Evolutionary conservation across 23 tunicate species (phyloP), one percentile per base, ranked within the genome.

Genomic region (Styela clava): DNA sequence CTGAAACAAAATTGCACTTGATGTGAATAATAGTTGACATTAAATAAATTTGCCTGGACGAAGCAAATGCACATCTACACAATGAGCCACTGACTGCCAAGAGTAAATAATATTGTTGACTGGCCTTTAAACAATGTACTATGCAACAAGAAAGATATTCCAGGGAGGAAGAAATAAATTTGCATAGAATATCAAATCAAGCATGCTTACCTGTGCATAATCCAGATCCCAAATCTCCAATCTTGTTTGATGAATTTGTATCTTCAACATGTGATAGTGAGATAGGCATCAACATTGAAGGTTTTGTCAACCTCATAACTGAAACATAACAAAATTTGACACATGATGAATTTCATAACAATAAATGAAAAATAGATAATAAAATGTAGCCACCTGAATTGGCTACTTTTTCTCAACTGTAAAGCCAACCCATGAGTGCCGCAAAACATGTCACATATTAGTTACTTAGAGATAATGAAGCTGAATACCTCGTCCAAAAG

Each of bases 221-320:
- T 0, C 71, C 24, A 22, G 16, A 16, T 25, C 31, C 71, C 30
- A 29, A 67, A 1, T 67, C 30, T 67, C 22, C 71, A 25, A 18
- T 23, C 71, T 22, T 67, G 19, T 67, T 29, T 67, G 83, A 32
- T 12, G 12, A 44, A 44, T 7, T 5, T 30, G 78, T 79, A 78
- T 83, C 74, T 23, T 35, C 74, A 63, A 83, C 87, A 77, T 36
- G 22, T 1, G 78, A 19, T 16, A 83, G 70, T 3, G 93, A 83
- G 16, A 81, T 9, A 2, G 89, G 69, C 24, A 85, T 61, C 33
- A 85, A 31, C 61, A 90, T 78, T 28, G 96, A 81, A 26, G 96
- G 96, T 65, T 90, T 90, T 32, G 96, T 85, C 35, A 90, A 64
- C 20, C 96, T 74, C 96, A 90, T 90, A 20, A 90, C 96, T 83